Base-by-base conservation (phyloP, 2,888 invertebrate species). In the Augochlorella aurata region DNA sequence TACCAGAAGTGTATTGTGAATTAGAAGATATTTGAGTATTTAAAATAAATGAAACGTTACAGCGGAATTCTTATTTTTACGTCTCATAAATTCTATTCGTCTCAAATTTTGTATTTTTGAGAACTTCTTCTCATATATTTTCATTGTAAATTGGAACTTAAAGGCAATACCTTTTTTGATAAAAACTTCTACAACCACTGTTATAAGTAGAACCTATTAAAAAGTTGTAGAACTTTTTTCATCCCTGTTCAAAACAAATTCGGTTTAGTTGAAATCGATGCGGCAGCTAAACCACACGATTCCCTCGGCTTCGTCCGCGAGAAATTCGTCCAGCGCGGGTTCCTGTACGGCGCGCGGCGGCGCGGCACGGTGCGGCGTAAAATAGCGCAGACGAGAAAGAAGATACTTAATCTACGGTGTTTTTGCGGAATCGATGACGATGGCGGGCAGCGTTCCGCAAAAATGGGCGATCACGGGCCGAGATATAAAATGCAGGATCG, bases 401-500 rank as follows among this genome's bases (percentile, higher is more conserved):
- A 70, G 79, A 83, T 65, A 47, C 58, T 75, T 75, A 75, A 79
- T 76, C 71, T 47, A 68, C 68, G 75, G 83, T 83, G 61, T 79
- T 58, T 72, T 63, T 61, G 24, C 44, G 18, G 63, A 52, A 75
- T 50, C 52, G 29, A 69, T 66, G 75, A 73, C 66, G 58, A 49
- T 67, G 52, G 52, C 50, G 12, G 58, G 58, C 65, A 50, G 38
- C 21, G 50, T 21, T 49, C 69, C 24, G 67, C 70, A 79, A 83
- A 83, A 83, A 83, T 83, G 75, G 50, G 44, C 58, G 74, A 70
- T 84, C 72, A 21, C 63, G 49, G 61, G 50, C 58, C n/a, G 21
- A 69, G 74, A 80, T 78, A 84, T 84, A 86, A 84, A 85, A 81
- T 75, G 79, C 74, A 70, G 63, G 72, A 73, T 67, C 68, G 63